Base-by-base conservation (phyloP, 2,888 invertebrate genomes). In the Bimastos eiseni region DNA sequence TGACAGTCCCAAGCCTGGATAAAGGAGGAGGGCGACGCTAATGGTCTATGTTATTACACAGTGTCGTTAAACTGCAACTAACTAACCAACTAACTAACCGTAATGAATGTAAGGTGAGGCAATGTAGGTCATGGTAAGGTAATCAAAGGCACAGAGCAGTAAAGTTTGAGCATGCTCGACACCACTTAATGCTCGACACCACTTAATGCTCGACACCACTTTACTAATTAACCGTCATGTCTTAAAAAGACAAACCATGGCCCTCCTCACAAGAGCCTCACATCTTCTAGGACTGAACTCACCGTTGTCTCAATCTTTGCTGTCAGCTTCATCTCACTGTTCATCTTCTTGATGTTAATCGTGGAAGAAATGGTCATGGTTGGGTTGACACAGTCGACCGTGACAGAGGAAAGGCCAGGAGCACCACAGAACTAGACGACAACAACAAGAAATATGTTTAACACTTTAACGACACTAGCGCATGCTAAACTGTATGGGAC, bases 231-330 rank as follows among this genome's bases (percentile, higher is more conserved):
- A 41, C 4, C 49, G 24, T 24, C 3, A 49, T 5, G 49, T 21
- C 49, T 24, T 49, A 1, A 49, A 49, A 49, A 49, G 24, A 70
- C 30, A 4, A 11, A 70, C 3, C 70, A n/a, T 8, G 0, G 70
- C 0, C n/a, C 70, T n/a, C 17, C 30, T 30, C 4, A 55, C 55
- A 55, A 55, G 55, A 55, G 30, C 70, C 24, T 49, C 21, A 49
- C 21, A 24, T 49, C 36, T 89, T 33, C 36, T 41, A 33, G 33
- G 37, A 37, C 5, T 89, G 86, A 24, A 91, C 92, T 91, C 90
- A 95, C 94, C 93, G 93, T 93, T 6, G 94, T 91, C 90, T 94
- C 94, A 90, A 94, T 93, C 88, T 93, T 93, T 11, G 94, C 94
- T 13, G 93, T 93, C 90, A 95, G 86, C 4, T 89, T 91, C 38